Evolutionary conservation across 30 jellyfish, hydroid and myxozoan genomes (phyloP), one percentile per base, ranked within the genome.

Genomic region (Mastigias papua): DNA sequence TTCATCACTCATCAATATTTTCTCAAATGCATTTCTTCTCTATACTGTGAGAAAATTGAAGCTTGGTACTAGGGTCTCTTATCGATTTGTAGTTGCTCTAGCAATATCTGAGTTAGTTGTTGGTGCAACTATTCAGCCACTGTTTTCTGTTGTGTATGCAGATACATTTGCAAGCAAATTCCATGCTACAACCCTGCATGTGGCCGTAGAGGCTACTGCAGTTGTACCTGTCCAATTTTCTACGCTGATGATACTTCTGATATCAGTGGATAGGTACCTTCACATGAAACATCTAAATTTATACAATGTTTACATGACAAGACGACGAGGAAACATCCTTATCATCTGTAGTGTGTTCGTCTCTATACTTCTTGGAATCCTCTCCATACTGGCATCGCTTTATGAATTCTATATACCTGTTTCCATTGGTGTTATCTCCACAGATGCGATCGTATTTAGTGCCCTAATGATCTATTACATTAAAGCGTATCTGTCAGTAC

Each of bases 231-330:
- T 82, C 58, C 28, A 21, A n/a, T 80, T 80, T 80, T 80, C 91
- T 6, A 82, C 63, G 4, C 20, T 50, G 15, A 63, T 66, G 48
- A 30, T 80, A 0, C 27, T 68, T 21, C 48, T 66, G 4, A 62
- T 80, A 1, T 82, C 91, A 34, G 19, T 80, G 13, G 91, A 80
- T 33, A 82, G 91, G 5, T 80, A 31, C 72, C 30, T 80, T 23
- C 91, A 80, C 71, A 80, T 64, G 91, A 29, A 37, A 15, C 34
- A 31, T 22, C 63, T 80, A 20, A 80, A 80, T 60, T 46, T 68
- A 20, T 80, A 65, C 54, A 19, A 61, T 29, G 66, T 23, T 19
- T 19, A 25, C 19, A 80, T 80, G 91, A 80, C 68, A 34, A 66
- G 42, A 31, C 21, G 49, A 16, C 68, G 91, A 35, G 91, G 82